Conservation (phyloP, 2,113 vertebrate species). For the Ciconia maguari region DNA sequence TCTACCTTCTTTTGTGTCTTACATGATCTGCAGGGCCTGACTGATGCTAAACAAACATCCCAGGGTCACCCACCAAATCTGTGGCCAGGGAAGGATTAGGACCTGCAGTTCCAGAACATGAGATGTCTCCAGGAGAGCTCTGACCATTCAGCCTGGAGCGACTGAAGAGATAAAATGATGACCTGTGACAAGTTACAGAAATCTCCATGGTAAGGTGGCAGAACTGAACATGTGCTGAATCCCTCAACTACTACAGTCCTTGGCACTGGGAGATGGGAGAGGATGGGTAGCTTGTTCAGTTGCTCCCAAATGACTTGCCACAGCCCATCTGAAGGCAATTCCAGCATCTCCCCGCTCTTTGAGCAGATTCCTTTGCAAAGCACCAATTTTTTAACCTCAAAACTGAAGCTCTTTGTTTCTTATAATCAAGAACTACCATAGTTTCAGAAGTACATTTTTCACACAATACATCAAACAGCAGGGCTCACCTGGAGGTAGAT, state of each 20-base stretch:
- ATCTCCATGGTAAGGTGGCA: neutral
- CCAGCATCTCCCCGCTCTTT: neutral
- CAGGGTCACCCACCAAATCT: neutral
- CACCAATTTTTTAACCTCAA: neutral
- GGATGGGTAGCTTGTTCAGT: neutral
- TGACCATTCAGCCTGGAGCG: rapidly evolving
- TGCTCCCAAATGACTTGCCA: neutral
- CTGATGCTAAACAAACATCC: neutral
- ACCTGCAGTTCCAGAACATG: neutral
- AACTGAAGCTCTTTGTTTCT: neutral
- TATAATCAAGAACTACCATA: rapidly evolving
- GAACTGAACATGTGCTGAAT: neutral
- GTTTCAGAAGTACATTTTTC: neutral
- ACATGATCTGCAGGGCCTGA: neutral
- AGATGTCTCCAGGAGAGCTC: neutral
- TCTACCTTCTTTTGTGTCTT: neutral
- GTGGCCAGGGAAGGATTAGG: neutral
- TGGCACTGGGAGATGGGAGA: neutral
- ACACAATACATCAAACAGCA: rapidly evolving
- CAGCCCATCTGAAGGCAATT: neutral
- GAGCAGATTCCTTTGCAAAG: neutral
- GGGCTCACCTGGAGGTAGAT: slow-evolving; percentile 95
- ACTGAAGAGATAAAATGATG: neutral
- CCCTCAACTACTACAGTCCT: neutral
- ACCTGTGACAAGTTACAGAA: neutral